A percentile compares a stretch with the other conserved stretches of the same genome.
These are phyloP conservation scores for Brevipalpus yothersi DNA, from an alignment of 1,140 invertebrate genomes.

Conservation along the genomic window DNA sequence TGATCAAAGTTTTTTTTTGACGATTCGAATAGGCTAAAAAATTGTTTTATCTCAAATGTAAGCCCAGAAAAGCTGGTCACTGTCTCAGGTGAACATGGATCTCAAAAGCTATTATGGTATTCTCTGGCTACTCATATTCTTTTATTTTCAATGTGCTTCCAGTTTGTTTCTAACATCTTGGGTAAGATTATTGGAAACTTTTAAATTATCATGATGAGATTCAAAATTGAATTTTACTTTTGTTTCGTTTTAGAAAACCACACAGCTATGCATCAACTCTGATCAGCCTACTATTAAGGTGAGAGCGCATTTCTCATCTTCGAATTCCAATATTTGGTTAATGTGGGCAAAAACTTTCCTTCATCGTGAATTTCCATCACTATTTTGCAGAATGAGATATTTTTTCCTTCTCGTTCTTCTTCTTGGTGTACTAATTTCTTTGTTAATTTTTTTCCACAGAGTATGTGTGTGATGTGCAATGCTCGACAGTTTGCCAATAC, in stretches of 20 bases:
- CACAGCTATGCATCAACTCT: neutral
- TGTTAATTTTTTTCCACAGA: neutral
- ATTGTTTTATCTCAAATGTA: too few relatives aligned
- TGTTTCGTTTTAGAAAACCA: neutral
- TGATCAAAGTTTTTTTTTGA: too few relatives aligned
- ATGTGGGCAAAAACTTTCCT: neutral
- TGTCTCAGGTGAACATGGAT: too few relatives aligned
- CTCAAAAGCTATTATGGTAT: too few relatives aligned
- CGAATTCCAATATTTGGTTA: neutral
- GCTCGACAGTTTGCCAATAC: neutral
- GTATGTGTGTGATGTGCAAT: neutral
- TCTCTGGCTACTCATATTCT: too few relatives aligned
- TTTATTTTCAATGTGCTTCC: too few relatives aligned
- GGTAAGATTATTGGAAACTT: neutral
- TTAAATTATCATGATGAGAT: neutral
- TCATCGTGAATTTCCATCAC: neutral
- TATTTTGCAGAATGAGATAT: neutral
- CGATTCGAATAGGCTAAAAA: too few relatives aligned
- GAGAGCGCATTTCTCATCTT: neutral
- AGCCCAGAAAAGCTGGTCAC: too few relatives aligned
- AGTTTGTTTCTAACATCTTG: too few relatives aligned
- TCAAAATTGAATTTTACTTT: neutral
- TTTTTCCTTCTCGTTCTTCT: neutral
- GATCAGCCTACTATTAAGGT: neutral
- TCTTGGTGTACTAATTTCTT: neutral